A percentile compares a stretch with the other conserved stretches of the same genome.
These are phyloP conservation scores for Amaurobius ferox DNA, from an alignment of 2,888 invertebrate species.

Conservation along the genomic window DNA sequence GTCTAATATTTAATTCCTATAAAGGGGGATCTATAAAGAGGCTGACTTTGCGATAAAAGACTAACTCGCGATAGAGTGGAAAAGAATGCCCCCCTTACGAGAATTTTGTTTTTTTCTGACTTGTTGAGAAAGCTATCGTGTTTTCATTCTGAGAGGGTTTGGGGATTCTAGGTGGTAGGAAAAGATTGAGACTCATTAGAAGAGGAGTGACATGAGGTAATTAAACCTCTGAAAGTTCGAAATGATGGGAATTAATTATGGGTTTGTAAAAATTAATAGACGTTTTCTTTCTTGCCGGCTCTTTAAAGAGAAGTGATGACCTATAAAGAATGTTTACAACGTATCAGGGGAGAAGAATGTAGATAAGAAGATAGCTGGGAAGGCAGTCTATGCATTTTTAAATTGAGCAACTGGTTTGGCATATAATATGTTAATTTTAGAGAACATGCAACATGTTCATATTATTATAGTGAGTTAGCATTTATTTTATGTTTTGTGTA, in stretches of 20 bases:
- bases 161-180: background rate
- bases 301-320: background rate
- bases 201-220: slow-evolving; percentile 6
- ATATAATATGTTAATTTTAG: too few relatives aligned
- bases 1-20: slow-evolving; percentile 70
- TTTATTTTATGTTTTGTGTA: too few relatives aligned
- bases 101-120: background rate
- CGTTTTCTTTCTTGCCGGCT: background rate
- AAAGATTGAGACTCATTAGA: background rate
- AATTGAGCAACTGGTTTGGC: too few relatives aligned
- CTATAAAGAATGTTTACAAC: background rate
- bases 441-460: too few relatives aligned
- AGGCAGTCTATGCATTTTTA: too few relatives aligned
- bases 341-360: too few relatives aligned
- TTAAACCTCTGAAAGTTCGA: background rate
- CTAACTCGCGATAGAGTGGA: slow-evolving; percentile 3
- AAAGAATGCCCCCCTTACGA: background rate
- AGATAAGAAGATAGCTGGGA: too few relatives aligned
- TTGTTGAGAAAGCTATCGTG: background rate
- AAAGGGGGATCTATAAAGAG: slow-evolving; percentile 52
- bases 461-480: too few relatives aligned
- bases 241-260: background rate
- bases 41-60: slow-evolving; percentile 48
- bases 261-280: slow-evolving; percentile 6
- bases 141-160: background rate